Evolutionary conservation across 2,888 invertebrate species (phyloP).

Genomic region (Lochmaea crataegi): DNA sequence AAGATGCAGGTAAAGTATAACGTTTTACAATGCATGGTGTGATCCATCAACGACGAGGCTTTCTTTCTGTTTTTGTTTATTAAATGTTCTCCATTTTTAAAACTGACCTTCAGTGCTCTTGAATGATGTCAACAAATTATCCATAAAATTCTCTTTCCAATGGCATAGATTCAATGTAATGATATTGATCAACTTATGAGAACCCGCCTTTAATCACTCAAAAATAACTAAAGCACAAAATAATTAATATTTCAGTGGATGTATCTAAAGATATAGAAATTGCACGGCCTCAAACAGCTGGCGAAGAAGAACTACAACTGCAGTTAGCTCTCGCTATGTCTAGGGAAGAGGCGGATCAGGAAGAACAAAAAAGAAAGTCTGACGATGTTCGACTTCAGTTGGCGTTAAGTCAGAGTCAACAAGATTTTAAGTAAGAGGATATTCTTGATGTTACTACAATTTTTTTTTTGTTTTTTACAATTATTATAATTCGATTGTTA

Average conservation of each 20-base stretch:
- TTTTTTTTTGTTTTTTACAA: conserved; percentile 2
- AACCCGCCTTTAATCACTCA: too few relatives aligned
- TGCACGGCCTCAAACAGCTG: conserved; percentile 95
- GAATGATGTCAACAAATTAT: too few relatives aligned
- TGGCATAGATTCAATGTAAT: too few relatives aligned
- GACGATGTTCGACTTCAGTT: conserved; percentile 97
- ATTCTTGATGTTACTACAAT: neutral
- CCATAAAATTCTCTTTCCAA: too few relatives aligned
- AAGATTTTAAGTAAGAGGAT: conserved; percentile 81
- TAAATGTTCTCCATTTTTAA: too few relatives aligned
- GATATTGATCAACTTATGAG: too few relatives aligned
- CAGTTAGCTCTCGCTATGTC: conserved; percentile 99
- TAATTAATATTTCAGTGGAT: conserved; percentile 51
- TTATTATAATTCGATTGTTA: neutral
- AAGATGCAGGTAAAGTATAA: conserved; percentile 52
- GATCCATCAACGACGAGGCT: too few relatives aligned
- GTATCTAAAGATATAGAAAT: conserved; percentile 82
- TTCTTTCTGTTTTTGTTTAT: too few relatives aligned
- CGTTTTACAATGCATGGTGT: neutral
- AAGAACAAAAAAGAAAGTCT: conserved; percentile 91
- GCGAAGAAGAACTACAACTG: conserved; percentile 97
- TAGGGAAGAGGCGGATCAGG: conserved; percentile 97
- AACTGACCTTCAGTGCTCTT: too few relatives aligned
- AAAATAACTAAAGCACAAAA: neutral
- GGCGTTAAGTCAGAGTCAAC: conserved; percentile 92